These are phyloP conservation scores for Acrocephalus arundinaceus DNA, from an alignment of 2,113 vertebrate species.

Conservation along the genomic window DNA sequence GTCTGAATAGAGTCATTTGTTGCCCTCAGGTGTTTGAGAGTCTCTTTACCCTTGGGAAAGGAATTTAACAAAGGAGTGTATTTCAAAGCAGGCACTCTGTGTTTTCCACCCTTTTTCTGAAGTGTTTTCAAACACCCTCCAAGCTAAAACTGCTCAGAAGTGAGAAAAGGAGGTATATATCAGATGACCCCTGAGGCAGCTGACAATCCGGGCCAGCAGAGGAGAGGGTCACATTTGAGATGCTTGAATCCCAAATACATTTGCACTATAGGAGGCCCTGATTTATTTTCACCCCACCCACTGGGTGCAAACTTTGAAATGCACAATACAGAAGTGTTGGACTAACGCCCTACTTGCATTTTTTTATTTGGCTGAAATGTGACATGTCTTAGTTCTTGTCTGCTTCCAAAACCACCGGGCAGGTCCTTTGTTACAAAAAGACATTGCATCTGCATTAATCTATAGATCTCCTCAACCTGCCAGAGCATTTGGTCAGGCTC, in stretches of 20 bases:
- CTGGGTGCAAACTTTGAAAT: constrained; percentile 58
- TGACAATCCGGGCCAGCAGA: constrained; percentile 37
- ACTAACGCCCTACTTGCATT: constrained; percentile 26
- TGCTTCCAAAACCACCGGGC: neutral
- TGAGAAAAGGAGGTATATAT: constrained; percentile 47
- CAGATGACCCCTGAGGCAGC: constrained; percentile 46
- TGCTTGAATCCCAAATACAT: constrained; percentile 35
- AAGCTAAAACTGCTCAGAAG: constrained; percentile 58
- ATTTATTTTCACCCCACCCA: constrained; percentile 57
- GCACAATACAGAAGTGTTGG: neutral
- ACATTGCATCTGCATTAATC: neutral
- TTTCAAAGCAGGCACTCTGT: constrained; percentile 66
- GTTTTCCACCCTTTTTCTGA: constrained; percentile 64
- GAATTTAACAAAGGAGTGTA: constrained; percentile 62
- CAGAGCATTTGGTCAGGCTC: neutral
- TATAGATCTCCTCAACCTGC: neutral
- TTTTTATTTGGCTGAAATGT: constrained; percentile 20
- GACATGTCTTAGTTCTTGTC: neutral
- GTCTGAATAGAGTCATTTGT: constrained; percentile 41
- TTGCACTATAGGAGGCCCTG: constrained; percentile 42
- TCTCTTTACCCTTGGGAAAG: constrained; percentile 54
- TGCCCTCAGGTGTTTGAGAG: constrained; percentile 65
- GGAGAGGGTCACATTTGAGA: constrained; percentile 11
- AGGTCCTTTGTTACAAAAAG: neutral
- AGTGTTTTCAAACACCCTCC: constrained; percentile 68